Conservation (phyloP, 2,888 invertebrate genomes). For the Troglohyphantes excavatus region DNA sequence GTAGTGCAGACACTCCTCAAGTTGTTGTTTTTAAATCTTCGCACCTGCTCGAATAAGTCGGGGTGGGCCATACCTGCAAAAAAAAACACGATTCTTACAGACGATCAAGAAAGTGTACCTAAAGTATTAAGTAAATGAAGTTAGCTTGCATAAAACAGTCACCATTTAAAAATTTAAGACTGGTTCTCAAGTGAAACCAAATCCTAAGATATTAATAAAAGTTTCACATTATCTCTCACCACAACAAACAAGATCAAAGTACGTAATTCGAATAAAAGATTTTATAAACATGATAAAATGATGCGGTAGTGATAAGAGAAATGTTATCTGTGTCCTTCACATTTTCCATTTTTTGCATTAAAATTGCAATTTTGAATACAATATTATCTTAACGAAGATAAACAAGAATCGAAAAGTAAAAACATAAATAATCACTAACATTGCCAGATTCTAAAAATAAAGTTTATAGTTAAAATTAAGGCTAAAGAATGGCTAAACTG, state of each 20-base stretch:
- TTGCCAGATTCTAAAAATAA: slow-evolving; percentile 47
- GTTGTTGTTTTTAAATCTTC: slow-evolving; percentile 28
- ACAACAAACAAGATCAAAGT: slow-evolving; percentile 39
- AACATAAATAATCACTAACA: slow-evolving; percentile 11
- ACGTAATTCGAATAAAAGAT: slow-evolving; percentile 4
- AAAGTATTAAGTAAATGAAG: no score
- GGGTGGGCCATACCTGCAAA: slow-evolving; percentile 38
- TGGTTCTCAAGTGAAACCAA: not conserved
- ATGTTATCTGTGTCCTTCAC: not conserved
- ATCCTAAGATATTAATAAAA: not conserved
- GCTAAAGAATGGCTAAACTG: no score
- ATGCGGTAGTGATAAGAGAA: slow-evolving; percentile 14
- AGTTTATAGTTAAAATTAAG: no score
- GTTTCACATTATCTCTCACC: slow-evolving; percentile 1
- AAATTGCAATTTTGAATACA: no score
- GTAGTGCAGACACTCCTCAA: slow-evolving; percentile 59
- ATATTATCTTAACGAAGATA: no score
- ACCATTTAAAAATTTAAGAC: not conserved
- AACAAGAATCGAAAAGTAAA: slow-evolving; percentile 3
- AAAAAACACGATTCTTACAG: not conserved
- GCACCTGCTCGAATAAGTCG: slow-evolving; percentile 53
- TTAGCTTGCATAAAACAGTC: no score
- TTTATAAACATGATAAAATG: slow-evolving; percentile 35
- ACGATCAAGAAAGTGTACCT: not conserved
- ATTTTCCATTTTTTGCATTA: not conserved